Percentiles rank a stretch among this genome's conserved stretches.
phyloP scores from a whole-genome alignment of 2,113 vertebrate species.

The Ceratotherium simum region DNA sequence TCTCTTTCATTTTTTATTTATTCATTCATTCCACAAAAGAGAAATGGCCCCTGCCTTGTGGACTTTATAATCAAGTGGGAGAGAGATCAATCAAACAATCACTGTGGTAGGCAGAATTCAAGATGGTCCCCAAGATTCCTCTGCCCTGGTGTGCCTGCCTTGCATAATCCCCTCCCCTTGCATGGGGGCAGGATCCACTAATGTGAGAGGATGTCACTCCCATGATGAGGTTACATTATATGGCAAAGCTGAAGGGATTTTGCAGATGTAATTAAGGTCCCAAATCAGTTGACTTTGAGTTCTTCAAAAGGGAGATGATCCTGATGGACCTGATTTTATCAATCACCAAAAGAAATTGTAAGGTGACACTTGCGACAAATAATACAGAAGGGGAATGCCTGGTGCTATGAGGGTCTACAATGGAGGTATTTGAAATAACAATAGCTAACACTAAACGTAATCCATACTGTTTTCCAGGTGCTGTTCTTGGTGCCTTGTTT shows the following conservation, averaged over 20 bases:
- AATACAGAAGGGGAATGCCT: background rate
- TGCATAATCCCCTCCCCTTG: background rate
- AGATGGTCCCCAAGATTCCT: background rate
- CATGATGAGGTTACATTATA: background rate
- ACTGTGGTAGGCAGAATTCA: background rate
- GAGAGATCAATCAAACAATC: background rate
- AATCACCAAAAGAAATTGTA: background rate
- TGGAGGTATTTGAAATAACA: background rate
- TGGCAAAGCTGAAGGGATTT: constrained; percentile 4
- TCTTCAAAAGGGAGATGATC: background rate
- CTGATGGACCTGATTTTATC: background rate
- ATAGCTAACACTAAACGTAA: background rate
- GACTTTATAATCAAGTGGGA: background rate
- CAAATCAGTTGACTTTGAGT: constrained; percentile 17
- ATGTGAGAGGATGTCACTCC: background rate
- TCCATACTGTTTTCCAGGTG: background rate
- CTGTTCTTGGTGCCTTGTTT: background rate
- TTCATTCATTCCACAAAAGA: constrained; percentile 26
- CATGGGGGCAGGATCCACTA: background rate
- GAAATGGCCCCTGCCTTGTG: background rate
- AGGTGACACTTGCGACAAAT: background rate
- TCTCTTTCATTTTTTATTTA: constrained; percentile 14
- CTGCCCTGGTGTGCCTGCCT: background rate
- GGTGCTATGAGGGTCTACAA: background rate
- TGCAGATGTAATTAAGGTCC: constrained; percentile 16